Conservation (phyloP, 2,797 vertebrate genomes). For the Micropoecilia bifurca region DNA sequence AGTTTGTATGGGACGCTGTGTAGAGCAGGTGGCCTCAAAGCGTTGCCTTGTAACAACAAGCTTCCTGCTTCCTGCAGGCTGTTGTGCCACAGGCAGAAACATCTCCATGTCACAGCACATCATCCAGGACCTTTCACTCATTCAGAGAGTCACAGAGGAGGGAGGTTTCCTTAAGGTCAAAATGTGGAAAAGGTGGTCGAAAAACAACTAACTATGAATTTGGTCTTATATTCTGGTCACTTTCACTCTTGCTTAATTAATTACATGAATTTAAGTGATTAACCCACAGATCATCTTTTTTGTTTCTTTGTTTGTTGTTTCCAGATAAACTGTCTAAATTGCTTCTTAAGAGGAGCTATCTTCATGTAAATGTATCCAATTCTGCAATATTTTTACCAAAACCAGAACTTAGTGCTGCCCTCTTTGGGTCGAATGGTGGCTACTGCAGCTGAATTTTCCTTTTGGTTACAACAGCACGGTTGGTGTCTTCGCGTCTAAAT, state of each 20-base stretch:
- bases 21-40: conserved; percentile 37
- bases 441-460: background rate
- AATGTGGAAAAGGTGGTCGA: background rate
- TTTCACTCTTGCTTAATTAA: background rate
- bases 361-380: background rate
- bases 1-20: conserved; percentile 11
- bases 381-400: background rate
- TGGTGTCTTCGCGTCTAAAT: background rate
- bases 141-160: conserved; percentile 11
- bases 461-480: background rate
- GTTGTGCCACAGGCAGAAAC: conserved; percentile 54
- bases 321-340: background rate
- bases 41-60: conserved; percentile 39
- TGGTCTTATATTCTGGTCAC: background rate
- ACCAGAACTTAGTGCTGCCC: background rate
- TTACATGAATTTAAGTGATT: background rate
- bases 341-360: background rate
- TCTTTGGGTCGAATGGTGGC: background rate
- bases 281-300: background rate
- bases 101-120: conserved; percentile 36
- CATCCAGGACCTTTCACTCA: conserved; percentile 35
- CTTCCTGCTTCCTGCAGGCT: conserved; percentile 47
- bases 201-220: background rate
- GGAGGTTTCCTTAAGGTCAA: conserved; percentile 13
- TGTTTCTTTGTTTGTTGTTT: background rate